phyloP scores from a whole-genome alignment of 2,113 vertebrate species.

The Nothocercus nigrocapillus region DNA sequence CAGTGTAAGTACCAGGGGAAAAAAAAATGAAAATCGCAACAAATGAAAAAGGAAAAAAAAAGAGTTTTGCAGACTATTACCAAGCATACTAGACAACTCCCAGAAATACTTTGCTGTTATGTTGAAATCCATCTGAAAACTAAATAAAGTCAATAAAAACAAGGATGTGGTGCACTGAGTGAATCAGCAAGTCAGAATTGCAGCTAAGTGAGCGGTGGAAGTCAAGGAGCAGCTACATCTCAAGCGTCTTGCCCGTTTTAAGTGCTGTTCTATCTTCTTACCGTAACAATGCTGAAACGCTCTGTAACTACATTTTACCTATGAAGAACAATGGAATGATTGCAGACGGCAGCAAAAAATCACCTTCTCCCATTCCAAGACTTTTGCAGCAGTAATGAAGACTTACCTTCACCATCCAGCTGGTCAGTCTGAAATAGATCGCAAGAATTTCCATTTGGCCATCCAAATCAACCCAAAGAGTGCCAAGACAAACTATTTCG shows the following conservation, averaged over 20 bases:
- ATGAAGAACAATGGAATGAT: rapidly evolving
- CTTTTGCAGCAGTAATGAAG: background rate
- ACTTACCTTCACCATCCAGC: background rate
- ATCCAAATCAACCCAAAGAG: background rate
- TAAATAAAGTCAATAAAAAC: background rate
- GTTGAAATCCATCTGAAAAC: constrained; percentile 41
- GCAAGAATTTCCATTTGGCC: background rate
- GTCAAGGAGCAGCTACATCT: background rate
- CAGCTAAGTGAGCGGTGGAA: background rate
- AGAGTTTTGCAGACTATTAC: background rate
- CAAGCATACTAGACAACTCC: background rate
- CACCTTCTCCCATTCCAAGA: background rate
- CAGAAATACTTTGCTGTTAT: background rate
- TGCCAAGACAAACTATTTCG: background rate
- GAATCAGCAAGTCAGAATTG: constrained; percentile 7
- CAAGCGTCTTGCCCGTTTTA: background rate
- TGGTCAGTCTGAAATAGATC: background rate
- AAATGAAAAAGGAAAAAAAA: background rate
- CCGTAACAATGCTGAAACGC: background rate
- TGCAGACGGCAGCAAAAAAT: rapidly evolving
- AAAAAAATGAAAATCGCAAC: background rate
- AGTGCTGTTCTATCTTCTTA: background rate
- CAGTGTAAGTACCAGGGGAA: background rate
- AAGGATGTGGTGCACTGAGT: background rate
- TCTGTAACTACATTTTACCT: background rate